Evolutionary conservation across 2,113 vertebrate species (phyloP), one percentile per base, ranked within the genome.

Genomic region (Phaetusa simplex): DNA sequence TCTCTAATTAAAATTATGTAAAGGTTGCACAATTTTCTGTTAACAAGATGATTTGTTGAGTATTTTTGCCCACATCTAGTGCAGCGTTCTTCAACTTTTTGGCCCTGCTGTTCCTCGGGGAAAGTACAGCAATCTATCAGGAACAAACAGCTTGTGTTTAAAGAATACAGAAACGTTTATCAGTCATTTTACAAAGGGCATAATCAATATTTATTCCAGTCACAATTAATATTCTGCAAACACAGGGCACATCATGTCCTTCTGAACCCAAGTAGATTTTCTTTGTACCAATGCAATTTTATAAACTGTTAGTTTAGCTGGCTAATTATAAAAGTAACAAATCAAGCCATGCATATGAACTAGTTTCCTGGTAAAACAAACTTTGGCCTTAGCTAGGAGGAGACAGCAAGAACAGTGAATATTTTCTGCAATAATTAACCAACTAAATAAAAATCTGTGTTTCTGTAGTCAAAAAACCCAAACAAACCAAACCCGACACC

Each of bases 151-250:
- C 62, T 88, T 62, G 24, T 85, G 71, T 93, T 96, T 92, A 91
- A 93, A 95, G 86, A 97, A 90, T 90, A 78, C 61, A 45, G 76
- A 88, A 92, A 86, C 92, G 85, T 95, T 97, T 96, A 88, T 88
- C 0, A 2, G 95, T 93, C 82, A 92, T 65, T 93, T 97, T 86
- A 53, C 27, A 69, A 76, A 95, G 34, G 43, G 21, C 26, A 65
- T 84, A 88, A 96, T 96, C 89, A 90, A 93, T 96, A 91, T 94
- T 96, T 95, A 90, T 95, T 91, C 62, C 52, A 78, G 84, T 77
- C 89, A 91, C 82, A 87, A 69, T 70, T 95, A 94, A 95, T 91
- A 82, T 67, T 86, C 71, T 93, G 89, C 55, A 93, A 95, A 88
- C 78, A 93, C 36, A n/a, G 22, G 50, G 55, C 50, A 93, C 71